Evolutionary conservation across 2,888 invertebrate species (phyloP).

Genomic region (Deilephila porcellus): DNA sequence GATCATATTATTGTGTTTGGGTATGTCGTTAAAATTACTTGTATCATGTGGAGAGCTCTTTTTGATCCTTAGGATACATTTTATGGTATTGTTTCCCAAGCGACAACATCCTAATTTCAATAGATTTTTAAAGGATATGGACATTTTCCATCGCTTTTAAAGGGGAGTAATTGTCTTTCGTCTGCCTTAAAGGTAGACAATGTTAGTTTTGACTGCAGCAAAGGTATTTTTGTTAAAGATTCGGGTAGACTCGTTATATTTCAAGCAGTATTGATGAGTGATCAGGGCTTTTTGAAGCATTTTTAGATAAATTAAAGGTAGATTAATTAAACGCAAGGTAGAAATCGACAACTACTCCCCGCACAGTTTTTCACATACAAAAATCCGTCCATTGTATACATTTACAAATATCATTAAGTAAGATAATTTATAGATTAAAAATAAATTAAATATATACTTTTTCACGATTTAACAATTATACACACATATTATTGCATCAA

Average conservation of each 20-base stretch:
- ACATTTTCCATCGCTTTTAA: constrained; percentile 51
- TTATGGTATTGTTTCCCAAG: constrained; percentile 4
- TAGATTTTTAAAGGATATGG: constrained; percentile 59
- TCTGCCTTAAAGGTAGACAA: not conserved
- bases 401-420: constrained; percentile 22
- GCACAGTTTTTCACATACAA: constrained; percentile 19
- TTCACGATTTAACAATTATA: constrained; percentile 24
- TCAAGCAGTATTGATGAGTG: too few species aligned
- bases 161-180: constrained; percentile 2
- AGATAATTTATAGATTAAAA: constrained; percentile 22
- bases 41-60: not conserved
- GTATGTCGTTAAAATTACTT: too few species aligned
- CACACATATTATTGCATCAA: constrained; percentile 27
- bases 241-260: too few species aligned
- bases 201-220: too few species aligned
- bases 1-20: too few species aligned
- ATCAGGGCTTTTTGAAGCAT: too few species aligned
- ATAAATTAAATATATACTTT: constrained; percentile 6
- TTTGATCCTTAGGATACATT: not conserved
- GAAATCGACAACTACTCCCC: constrained; percentile 4
- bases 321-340: not conserved
- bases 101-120: constrained; percentile 33
- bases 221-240: too few species aligned
- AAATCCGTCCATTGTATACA: constrained; percentile 17
- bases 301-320: not conserved